Evolutionary conservation across 2,797 vertebrate species (phyloP).

Genomic region (Scolopax rusticola): DNA sequence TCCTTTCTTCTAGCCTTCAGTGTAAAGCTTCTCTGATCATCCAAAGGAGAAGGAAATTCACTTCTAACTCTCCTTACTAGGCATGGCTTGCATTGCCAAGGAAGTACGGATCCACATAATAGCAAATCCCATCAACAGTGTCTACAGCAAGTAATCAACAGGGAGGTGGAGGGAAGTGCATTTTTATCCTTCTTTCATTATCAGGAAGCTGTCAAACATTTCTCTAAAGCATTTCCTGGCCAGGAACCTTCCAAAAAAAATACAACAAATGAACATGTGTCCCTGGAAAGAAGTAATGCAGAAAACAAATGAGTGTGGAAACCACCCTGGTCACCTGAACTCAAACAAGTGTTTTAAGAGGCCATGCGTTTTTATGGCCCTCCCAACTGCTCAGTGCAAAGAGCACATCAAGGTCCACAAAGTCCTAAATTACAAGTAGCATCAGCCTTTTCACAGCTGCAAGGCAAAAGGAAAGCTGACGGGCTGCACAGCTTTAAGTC

Average conservation of each 20-base stretch:
- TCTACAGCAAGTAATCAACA: neutral
- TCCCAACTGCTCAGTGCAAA: neutral
- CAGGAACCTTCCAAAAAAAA: neutral
- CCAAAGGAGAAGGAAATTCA: neutral
- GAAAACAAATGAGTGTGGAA: neutral
- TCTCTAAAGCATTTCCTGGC: constrained; percentile 37
- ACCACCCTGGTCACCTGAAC: neutral
- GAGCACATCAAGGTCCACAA: neutral
- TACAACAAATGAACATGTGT: neutral
- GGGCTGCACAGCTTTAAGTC: neutral
- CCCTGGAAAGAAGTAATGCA: neutral
- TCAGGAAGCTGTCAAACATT: constrained; percentile 38
- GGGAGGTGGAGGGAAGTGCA: neutral
- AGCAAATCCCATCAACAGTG: neutral
- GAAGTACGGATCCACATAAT: neutral
- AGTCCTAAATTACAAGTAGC: neutral
- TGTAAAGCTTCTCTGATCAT: neutral
- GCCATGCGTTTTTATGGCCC: neutral
- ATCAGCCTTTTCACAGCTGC: neutral
- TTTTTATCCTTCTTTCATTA: neutral
- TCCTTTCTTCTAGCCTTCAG: neutral
- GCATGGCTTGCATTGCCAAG: neutral
- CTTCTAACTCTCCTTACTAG: neutral
- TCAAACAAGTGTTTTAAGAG: neutral
- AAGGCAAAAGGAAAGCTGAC: neutral